Evolutionary conservation across 2,888 invertebrate species (phyloP), one percentile per base, ranked within the genome.

Genomic region (Heliconius erato): DNA sequence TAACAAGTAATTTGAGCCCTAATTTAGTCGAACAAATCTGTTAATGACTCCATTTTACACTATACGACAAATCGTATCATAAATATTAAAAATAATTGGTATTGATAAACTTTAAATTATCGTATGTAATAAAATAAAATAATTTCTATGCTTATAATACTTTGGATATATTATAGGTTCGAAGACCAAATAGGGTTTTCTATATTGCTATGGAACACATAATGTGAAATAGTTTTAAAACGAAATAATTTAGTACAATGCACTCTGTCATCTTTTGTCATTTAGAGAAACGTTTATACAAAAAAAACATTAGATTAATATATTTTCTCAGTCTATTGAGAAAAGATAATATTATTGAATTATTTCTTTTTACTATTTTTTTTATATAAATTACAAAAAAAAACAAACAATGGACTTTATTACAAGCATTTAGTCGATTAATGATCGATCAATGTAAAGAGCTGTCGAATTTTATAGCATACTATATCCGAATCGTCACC

Each of bases 1-100:
- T 78, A 78, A 78, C 78, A 67, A 78, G 67, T 78, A 76, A 76
- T 76, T 63, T 76, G 59, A 76, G 35, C 59, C 76, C 76, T 76
- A 63, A 76, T 76, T 76, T 63, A 63, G 76, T 63, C 63, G 76
- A 63, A 76, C 76, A 44, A 67, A 78, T 44, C 40, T 67, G 78
- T 67, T 67, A 78, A 78, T 78, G 78, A 78, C 40, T 67, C 35
- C 12, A 16, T 67, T 78, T 78, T 78, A 78, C 23, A 78, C 78
- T 28, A 28, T 49, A 49, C 78, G 65, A 78, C 44, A 40, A 12
- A 28, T 78, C 78, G 32, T 49, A 40, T 63, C 35, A 35, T 72
- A 16, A 28, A 72, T 44, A 26, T 44, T 49, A 28, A 9, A 72
- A 26, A 6, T 26, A 72, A 26, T 44, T 72, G 26, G n/a, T 26